phyloP scores from a whole-genome alignment of 2,113 vertebrate species.

The Bambusicola thoracicus region DNA sequence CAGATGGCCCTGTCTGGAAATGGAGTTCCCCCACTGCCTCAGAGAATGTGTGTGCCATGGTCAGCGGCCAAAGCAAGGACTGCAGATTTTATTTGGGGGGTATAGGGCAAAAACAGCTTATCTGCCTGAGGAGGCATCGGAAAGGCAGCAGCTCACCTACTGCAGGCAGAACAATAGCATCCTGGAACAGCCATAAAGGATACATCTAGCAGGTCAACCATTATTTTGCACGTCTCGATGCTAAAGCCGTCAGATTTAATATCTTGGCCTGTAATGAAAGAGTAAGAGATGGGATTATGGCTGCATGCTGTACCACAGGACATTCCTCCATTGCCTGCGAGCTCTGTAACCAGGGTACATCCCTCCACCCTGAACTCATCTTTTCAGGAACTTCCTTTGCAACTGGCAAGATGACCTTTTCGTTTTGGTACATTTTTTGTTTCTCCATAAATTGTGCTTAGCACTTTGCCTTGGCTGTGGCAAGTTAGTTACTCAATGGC shows the following conservation, averaged over 20 bases:
- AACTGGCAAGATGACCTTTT: neutral
- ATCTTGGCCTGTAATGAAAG: conserved; percentile 82
- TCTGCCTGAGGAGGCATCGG: neutral
- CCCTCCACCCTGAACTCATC: neutral
- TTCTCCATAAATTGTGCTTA: neutral
- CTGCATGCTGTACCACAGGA: neutral
- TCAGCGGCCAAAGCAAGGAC: neutral
- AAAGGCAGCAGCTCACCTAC: neutral
- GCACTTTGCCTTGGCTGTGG: neutral
- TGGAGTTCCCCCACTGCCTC: neutral
- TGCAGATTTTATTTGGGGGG: neutral
- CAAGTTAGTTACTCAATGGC: neutral
- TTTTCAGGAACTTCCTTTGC: neutral
- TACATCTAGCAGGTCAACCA: conserved; percentile 93
- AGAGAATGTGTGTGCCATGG: fast-evolving
- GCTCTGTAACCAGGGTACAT: neutral
- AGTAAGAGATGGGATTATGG: neutral
- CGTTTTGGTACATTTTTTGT: neutral
- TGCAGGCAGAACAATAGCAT: neutral
- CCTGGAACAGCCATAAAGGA: conserved; percentile 72
- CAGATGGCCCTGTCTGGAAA: neutral
- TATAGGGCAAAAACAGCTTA: neutral
- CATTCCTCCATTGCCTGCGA: neutral
- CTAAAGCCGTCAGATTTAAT: conserved; percentile 93
- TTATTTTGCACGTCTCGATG: conserved; percentile 87